A percentile compares a stretch with the other conserved stretches of the same genome.
Conservation (phyloP, 2,797 vertebrate species). For the Pipistrellus nathusii region DNA sequence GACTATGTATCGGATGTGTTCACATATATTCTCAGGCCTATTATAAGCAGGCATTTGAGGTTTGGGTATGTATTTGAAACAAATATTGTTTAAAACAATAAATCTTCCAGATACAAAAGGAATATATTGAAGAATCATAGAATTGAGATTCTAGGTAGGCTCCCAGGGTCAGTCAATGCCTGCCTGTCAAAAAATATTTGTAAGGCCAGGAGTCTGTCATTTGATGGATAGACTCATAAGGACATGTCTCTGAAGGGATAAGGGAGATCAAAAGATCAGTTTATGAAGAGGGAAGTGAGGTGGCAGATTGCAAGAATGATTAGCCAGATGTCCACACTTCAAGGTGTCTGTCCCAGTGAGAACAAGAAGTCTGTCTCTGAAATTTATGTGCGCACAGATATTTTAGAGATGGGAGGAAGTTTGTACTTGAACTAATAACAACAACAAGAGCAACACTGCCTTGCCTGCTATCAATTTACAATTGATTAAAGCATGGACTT, state of each 20-base stretch:
- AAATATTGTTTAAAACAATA: conserved; percentile 22
- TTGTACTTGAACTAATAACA: neutral
- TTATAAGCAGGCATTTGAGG: neutral
- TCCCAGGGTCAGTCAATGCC: conserved; percentile 18
- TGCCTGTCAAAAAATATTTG: conserved; percentile 75
- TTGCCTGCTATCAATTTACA: neutral
- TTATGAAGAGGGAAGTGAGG: conserved; percentile 65
- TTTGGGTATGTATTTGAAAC: neutral
- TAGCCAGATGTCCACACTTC: conserved; percentile 73
- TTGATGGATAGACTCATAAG: conserved; percentile 77
- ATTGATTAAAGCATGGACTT: neutral
- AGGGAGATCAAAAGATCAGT: conserved; percentile 77
- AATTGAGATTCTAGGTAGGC: conserved; percentile 50
- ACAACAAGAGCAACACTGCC: neutral
- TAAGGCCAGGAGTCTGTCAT: conserved; percentile 62
- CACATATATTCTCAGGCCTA: neutral
- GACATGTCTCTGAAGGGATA: conserved; percentile 65
- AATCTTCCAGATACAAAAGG: conserved; percentile 16
- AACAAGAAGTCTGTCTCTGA: neutral
- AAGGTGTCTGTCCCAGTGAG: conserved; percentile 46
- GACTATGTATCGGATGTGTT: accelerated
- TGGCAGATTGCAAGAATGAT: conserved; percentile 74
- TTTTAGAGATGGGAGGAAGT: neutral
- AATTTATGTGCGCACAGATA: conserved; percentile 19
- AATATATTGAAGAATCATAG: neutral